phyloP scores from a whole-genome alignment of 2,113 vertebrate species.

The Salminus brasiliensis region DNA sequence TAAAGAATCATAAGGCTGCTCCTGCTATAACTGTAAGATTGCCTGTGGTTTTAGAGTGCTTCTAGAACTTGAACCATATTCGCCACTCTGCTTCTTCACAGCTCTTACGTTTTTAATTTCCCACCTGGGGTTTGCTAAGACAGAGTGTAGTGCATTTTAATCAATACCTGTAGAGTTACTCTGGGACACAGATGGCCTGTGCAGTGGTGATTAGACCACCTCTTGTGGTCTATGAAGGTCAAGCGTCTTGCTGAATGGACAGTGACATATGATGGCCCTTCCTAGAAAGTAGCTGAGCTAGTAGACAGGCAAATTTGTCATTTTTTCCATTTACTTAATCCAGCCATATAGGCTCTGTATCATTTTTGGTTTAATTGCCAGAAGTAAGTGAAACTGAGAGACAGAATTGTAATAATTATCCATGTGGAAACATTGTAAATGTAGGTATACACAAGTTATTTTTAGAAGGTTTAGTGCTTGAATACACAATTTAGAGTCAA shows the following conservation, averaged over 20 bases:
- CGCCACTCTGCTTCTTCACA: slow-evolving; percentile 14
- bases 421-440: background rate
- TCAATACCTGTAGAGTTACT: slow-evolving; percentile 55
- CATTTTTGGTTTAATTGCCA: background rate
- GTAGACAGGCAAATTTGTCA: background rate
- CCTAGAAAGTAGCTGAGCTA: background rate
- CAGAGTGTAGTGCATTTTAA: slow-evolving; percentile 52
- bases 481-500: no score
- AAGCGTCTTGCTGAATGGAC: slow-evolving; percentile 19
- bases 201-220: slow-evolving; percentile 40
- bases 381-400: background rate
- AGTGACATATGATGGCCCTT: background rate
- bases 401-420: background rate
- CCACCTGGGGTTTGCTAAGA: slow-evolving; percentile 39
- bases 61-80: background rate
- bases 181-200: slow-evolving; percentile 52
- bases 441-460: no score
- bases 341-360: no score
- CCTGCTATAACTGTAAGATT: no score
- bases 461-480: no score
- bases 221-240: slow-evolving; percentile 45
- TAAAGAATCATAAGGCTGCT: no score
- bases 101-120: slow-evolving; percentile 54
- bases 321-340: background rate
- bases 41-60: background rate